phyloP scores from a whole-genome alignment of 2,888 invertebrate species.

The Eupithecia abbreviata region DNA sequence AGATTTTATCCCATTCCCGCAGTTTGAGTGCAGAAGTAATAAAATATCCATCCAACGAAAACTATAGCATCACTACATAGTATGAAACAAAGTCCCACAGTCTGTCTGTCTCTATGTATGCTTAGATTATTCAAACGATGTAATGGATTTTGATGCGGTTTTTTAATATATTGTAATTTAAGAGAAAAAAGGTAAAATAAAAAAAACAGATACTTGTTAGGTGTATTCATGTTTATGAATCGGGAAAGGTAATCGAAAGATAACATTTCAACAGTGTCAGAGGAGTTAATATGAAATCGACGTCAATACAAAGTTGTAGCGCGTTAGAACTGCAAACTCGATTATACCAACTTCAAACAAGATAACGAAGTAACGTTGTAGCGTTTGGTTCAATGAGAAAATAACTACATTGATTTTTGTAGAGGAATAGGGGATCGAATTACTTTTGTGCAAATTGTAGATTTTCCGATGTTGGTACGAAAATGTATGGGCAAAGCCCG shows the following conservation, averaged over 20 bases:
- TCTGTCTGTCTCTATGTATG: too few relatives aligned
- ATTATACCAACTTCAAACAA: conserved; percentile 7
- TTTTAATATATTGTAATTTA: too few relatives aligned
- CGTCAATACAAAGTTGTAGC: conserved; percentile 13
- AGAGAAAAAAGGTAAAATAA: too few relatives aligned
- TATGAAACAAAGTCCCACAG: too few relatives aligned
- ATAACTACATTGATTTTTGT: not conserved
- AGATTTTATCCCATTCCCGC: too few relatives aligned
- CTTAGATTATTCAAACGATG: too few relatives aligned
- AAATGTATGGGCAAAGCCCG: not conserved
- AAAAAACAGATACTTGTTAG: too few relatives aligned
- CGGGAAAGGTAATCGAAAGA: not conserved
- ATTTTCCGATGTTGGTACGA: not conserved
- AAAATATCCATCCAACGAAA: too few relatives aligned
- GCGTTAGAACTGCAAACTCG: conserved; percentile 13
- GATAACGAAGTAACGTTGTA: conserved; percentile 10
- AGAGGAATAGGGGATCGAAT: not conserved
- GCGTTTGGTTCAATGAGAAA: not conserved
- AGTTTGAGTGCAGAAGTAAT: too few relatives aligned
- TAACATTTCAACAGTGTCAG: not conserved
- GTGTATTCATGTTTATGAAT: too few relatives aligned
- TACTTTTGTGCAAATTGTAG: not conserved
- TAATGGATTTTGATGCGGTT: too few relatives aligned
- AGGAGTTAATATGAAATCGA: conserved; percentile 8
- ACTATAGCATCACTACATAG: too few relatives aligned